These are phyloP conservation scores for Rattus norvegicus DNA, from an alignment of 2,113 vertebrate species.

Conservation along the genomic window GRCr8 NC_086027.1:79333001-79333500, in stretches of 20 bases:
- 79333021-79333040: neutral
- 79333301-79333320: neutral
- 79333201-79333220: neutral
- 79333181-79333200: neutral
- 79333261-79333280: neutral
- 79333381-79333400: neutral
- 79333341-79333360: neutral
- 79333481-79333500: neutral
- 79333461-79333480: neutral
- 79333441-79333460: neutral
- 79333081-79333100: neutral
- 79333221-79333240: neutral
- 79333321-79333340: neutral
- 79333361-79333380: neutral
- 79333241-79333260: neutral
- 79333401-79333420: neutral
- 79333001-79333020: neutral
- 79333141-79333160: neutral
- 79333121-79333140: constrained; percentile 15
- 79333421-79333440: neutral
- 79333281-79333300: neutral
- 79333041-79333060: neutral
- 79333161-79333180: neutral
- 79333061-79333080: neutral
- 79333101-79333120: neutral